Evolutionary conservation across 2,113 vertebrate species (phyloP), one percentile per base, ranked within the genome.

Genomic region (Datnioides undecimradiatus): DNA sequence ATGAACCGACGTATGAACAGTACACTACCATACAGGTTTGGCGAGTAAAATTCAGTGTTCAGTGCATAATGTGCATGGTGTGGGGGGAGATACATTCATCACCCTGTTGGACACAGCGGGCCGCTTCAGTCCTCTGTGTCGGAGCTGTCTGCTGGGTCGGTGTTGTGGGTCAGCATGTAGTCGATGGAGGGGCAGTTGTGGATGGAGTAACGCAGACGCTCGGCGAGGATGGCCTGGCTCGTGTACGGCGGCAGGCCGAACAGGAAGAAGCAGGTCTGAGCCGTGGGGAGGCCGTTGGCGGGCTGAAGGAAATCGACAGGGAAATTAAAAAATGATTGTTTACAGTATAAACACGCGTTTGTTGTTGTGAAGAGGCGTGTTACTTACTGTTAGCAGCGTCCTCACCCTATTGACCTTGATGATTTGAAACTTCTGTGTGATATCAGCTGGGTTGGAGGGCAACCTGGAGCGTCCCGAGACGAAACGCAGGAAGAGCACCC

Each of bases 231-330:
- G 40, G 92, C 90, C 85, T 96, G 95, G 78, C 94, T 95, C 0
- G 93, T 94, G 91, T 95, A 96, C 1, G 95, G 95, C 0, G 95
- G 95, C 17, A 96, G 90, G 40, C 95, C 94, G 36, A 96, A 92
- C 79, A 96, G 92, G 90, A 96, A 96, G 91, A 96, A 96, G 87
- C 95, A 96, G 6, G 95, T 96, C 94, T 96, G 95, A 13, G 95
- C 95, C 0, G 95, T 96, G 11, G 95, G 95, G 45, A 96, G 94
- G 3, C 95, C 94, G 12, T 96, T 95, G 68, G 95, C 34, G 1
- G 95, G 95, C 95, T 96, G 87, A 17, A 59, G 38, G 51, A 33
- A 29, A 49, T 4, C 4, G 67, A 4, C 31, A 23, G 16, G 6
- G 16, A 8, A 36, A n/a, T n/a, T n/a, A n/a, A n/a, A n/a, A n/a